These are phyloP conservation scores for Esox lucius DNA, from an alignment of 2,797 vertebrate species.

Conservation along the genomic window DNA sequence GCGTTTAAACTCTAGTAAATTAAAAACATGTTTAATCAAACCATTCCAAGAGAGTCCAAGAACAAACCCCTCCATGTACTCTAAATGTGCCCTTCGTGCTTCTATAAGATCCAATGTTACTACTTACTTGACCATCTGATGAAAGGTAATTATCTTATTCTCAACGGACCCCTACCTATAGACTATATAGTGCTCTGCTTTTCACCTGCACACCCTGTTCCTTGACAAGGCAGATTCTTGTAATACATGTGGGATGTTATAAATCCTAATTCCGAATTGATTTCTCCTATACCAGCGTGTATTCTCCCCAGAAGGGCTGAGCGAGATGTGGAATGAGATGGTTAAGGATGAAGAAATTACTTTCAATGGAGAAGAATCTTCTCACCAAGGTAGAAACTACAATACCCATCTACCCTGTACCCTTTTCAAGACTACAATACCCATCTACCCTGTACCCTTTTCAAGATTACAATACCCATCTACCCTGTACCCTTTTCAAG, in stretches of 20 bases:
- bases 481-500: background rate
- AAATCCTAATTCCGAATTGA: background rate
- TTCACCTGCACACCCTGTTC: background rate
- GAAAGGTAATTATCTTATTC: too few species aligned
- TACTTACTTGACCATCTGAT: background rate
- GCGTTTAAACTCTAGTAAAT: background rate
- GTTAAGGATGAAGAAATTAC: conserved; percentile 97
- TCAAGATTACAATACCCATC: background rate
- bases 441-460: background rate
- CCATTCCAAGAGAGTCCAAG: background rate
- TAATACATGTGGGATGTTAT: background rate
- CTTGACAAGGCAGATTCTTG: background rate
- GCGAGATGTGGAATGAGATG: conserved; percentile 99
- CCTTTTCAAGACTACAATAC: background rate
- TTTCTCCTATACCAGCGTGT: conserved; percentile 77
- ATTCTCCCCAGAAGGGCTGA: conserved; percentile 94
- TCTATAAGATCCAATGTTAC: background rate
- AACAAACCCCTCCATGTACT: background rate
- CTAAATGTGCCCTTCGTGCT: background rate
- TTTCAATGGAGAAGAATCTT: conserved; percentile 84
- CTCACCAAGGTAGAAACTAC: conserved; percentile 77
- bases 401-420: background rate
- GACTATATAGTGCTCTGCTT: background rate
- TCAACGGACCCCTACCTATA: background rate
- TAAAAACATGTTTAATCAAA: background rate